phyloP scores from a whole-genome alignment of 2,888 invertebrate species.

The Slavum lentiscoides region DNA sequence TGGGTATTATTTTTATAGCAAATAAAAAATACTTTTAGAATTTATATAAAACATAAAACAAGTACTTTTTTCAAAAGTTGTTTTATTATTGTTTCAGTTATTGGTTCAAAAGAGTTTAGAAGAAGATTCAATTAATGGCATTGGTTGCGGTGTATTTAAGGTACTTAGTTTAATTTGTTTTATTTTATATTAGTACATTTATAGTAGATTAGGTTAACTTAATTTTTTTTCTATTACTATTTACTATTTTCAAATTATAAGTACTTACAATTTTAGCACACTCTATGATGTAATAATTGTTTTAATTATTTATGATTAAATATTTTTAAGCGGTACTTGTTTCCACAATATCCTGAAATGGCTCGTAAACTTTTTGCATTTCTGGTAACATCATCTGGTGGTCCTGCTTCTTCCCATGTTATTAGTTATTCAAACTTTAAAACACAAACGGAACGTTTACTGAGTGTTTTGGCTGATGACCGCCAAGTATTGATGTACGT shows the following conservation, averaged over 20 bases:
- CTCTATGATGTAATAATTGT: neutral
- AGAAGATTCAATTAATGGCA: constrained; percentile 66
- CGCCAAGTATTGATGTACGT: constrained; percentile 59
- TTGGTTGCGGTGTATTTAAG: constrained; percentile 55
- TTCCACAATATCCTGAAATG: constrained; percentile 76
- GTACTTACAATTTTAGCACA: neutral
- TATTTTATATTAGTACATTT: constrained; percentile 5
- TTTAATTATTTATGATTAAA: constrained; percentile 14
- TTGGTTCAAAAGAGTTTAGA: constrained; percentile 71
- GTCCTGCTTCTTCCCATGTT: constrained; percentile 68
- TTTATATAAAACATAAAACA: neutral
- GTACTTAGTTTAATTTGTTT: constrained; percentile 39
- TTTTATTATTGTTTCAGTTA: constrained; percentile 64
- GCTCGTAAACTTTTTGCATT: constrained; percentile 71
- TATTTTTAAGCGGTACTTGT: constrained; percentile 69
- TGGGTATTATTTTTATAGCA: too few relatives aligned
- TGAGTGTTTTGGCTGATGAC: constrained; percentile 61
- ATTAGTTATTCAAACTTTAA: constrained; percentile 67
- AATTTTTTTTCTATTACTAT: too few relatives aligned
- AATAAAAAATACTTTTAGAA: too few relatives aligned
- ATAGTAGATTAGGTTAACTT: too few relatives aligned
- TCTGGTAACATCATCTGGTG: constrained; percentile 67
- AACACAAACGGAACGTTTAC: constrained; percentile 72
- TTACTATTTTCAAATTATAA: neutral
- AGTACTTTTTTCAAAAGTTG: neutral